Evolutionary conservation across 2,888 invertebrate genomes (phyloP).

Genomic region (Aleiodes testaceus): DNA sequence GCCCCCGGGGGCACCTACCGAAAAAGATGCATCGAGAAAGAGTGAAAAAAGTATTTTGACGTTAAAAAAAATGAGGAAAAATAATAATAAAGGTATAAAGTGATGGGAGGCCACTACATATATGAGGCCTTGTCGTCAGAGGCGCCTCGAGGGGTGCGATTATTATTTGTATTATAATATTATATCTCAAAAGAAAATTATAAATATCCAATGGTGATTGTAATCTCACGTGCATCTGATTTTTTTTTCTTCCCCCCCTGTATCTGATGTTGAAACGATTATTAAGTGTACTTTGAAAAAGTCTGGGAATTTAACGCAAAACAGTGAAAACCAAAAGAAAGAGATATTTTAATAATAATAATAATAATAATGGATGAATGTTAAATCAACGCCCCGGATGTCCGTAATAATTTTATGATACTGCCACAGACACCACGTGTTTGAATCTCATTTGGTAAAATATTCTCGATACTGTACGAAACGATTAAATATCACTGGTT

Average conservation of each 20-base stretch:
- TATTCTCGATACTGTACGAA: neutral
- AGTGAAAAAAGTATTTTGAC: conserved; percentile 35
- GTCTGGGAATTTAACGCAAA: neutral
- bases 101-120: conserved; percentile 24
- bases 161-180: conserved; percentile 61
- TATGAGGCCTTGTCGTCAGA: conserved; percentile 41
- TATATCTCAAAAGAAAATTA: conserved; percentile 45
- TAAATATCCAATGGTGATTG: conserved; percentile 28
- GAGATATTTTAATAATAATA: conserved; percentile 3
- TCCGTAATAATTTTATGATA: conserved; percentile 20
- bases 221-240: conserved; percentile 33
- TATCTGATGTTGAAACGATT: conserved; percentile 3
- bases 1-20: conserved; percentile 49
- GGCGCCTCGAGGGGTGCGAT: conserved; percentile 48
- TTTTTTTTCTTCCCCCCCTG: conserved; percentile 5
- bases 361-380: neutral
- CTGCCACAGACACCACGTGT: neutral
- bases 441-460: conserved; percentile 10
- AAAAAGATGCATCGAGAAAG: conserved; percentile 40
- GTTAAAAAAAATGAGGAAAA: conserved; percentile 45
- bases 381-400: conserved; percentile 11
- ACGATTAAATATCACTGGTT: conserved; percentile 31
- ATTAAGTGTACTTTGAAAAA: conserved; percentile 16
- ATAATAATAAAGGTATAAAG: conserved; percentile 39
- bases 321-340: neutral